Percentiles rank a stretch among this genome's conserved stretches.
Evolutionary conservation across 2,113 vertebrate species (phyloP).

Genomic region (Lophius piscatorius): DNA sequence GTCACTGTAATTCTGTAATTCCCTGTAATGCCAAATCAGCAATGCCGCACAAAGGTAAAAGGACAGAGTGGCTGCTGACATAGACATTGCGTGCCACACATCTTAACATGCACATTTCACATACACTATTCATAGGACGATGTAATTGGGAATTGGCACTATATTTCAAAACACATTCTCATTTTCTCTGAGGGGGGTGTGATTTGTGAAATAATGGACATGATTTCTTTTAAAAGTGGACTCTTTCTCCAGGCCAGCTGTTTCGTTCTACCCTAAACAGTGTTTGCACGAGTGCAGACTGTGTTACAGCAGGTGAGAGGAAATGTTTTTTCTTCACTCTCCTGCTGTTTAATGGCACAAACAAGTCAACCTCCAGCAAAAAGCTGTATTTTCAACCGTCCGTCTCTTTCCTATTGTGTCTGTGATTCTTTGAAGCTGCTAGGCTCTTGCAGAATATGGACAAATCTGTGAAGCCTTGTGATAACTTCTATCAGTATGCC

Average conservation of each 20-base stretch:
- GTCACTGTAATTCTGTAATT: slow-evolving; percentile 43
- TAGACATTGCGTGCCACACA: slow-evolving; percentile 21
- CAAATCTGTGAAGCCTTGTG: slow-evolving; percentile 83
- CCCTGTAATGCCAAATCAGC: slow-evolving; percentile 57
- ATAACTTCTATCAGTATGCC: slow-evolving; percentile 95
- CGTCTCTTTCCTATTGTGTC: neutral
- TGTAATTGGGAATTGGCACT: slow-evolving; percentile 5
- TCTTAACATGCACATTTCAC: neutral
- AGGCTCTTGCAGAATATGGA: slow-evolving; percentile 96
- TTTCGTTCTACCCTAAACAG: slow-evolving; percentile 53
- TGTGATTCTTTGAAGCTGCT: slow-evolving; percentile 80
- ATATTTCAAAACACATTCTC: slow-evolving; percentile 7
- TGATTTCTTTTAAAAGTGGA: slow-evolving; percentile 21
- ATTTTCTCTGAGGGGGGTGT: slow-evolving; percentile 7
- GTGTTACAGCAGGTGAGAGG: slow-evolving; percentile 89
- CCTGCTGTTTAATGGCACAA: slow-evolving; percentile 12
- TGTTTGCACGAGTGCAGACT: slow-evolving; percentile 86
- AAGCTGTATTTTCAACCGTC: neutral
- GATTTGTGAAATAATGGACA: slow-evolving; percentile 11
- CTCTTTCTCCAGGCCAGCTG: slow-evolving; percentile 74
- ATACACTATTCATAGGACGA: neutral
- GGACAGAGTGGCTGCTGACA: slow-evolving; percentile 52
- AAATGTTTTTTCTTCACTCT: slow-evolving; percentile 1
- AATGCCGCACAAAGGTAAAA: slow-evolving; percentile 60
- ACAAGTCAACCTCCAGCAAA: slow-evolving; percentile 12